Evolutionary conservation across 2,888 invertebrate species (phyloP).

Genomic region (Timandra comae): DNA sequence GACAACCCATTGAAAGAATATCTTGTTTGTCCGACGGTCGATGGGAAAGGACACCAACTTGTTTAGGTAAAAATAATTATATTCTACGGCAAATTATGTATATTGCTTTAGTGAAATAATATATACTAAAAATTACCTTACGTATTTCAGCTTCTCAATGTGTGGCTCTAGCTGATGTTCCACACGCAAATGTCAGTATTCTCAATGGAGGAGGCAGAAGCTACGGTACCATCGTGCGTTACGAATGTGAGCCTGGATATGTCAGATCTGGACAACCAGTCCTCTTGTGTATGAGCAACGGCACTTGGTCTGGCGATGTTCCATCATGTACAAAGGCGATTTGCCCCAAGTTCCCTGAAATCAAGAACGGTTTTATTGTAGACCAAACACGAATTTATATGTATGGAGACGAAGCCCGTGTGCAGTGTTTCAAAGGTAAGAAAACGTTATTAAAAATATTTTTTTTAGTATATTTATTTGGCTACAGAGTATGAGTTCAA

Average conservation of each 20-base stretch:
- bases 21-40: constrained; percentile 92
- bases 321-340: constrained; percentile 88
- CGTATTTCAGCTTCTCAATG: constrained; percentile 88
- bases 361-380: constrained; percentile 91
- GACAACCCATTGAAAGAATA: constrained; percentile 90
- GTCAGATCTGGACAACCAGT: constrained; percentile 92
- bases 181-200: constrained; percentile 90
- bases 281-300: constrained; percentile 95
- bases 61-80: constrained; percentile 78
- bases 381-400: constrained; percentile 86
- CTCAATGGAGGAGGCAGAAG: constrained; percentile 93
- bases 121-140: constrained; percentile 6
- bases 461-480: constrained; percentile 21
- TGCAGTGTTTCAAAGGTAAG: constrained; percentile 88
- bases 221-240: constrained; percentile 94
- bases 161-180: constrained; percentile 88
- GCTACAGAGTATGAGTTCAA: too few relatives aligned
- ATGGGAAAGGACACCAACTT: constrained; percentile 95
- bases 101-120: constrained; percentile 1
- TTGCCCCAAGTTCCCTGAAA: constrained; percentile 85
- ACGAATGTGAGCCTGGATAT: constrained; percentile 94
- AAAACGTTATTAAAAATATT: not conserved
- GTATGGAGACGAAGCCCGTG: constrained; percentile 92
- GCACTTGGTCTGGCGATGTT: constrained; percentile 95
- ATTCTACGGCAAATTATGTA: not conserved